Percentiles rank a stretch among this genome's conserved stretches.
Evolutionary conservation across 2,797 vertebrate species (phyloP).

Genomic region (Chaetophractus vellerosus): DNA sequence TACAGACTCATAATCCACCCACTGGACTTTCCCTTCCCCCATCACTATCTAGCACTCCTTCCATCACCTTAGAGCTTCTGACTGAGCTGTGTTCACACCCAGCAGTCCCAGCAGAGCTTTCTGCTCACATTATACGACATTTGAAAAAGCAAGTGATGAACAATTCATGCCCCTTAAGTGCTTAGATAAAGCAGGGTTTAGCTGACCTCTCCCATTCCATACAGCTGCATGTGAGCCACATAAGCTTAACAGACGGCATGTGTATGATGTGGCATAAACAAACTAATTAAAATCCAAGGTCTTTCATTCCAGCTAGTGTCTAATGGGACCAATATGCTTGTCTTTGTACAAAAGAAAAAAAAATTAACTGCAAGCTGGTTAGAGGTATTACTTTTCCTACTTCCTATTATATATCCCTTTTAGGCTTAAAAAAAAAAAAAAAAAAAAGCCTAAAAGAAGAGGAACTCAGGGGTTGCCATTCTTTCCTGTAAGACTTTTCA

Average conservation of each 20-base stretch:
- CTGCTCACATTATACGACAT: constrained; percentile 67
- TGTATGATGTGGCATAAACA: constrained; percentile 78
- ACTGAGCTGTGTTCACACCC: constrained; percentile 76
- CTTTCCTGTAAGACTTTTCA: constrained; percentile 81
- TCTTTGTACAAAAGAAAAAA: constrained; percentile 39
- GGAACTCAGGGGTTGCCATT: neutral
- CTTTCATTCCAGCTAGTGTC: constrained; percentile 82
- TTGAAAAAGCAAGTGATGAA: constrained; percentile 76
- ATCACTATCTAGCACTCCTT: constrained; percentile 60
- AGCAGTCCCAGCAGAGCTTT: constrained; percentile 76
- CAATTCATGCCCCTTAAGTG: constrained; percentile 69
- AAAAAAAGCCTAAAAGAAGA: constrained; percentile 57
- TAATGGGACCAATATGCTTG: constrained; percentile 83
- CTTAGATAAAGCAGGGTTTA: constrained; percentile 69
- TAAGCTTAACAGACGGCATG: constrained; percentile 1
- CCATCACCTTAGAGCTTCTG: constrained; percentile 88
- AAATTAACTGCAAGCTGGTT: constrained; percentile 59
- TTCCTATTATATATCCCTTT: constrained; percentile 48
- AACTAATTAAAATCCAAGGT: constrained; percentile 85
- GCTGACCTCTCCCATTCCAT: constrained; percentile 48
- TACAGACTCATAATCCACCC: constrained; percentile 53
- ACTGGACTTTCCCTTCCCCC: constrained; percentile 76
- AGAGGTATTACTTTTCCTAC: constrained; percentile 67
- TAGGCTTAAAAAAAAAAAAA: neutral
- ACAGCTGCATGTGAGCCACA: constrained; percentile 52